Base-by-base conservation (phyloP, 2,888 invertebrate species). In the Apodemia zela region DNA sequence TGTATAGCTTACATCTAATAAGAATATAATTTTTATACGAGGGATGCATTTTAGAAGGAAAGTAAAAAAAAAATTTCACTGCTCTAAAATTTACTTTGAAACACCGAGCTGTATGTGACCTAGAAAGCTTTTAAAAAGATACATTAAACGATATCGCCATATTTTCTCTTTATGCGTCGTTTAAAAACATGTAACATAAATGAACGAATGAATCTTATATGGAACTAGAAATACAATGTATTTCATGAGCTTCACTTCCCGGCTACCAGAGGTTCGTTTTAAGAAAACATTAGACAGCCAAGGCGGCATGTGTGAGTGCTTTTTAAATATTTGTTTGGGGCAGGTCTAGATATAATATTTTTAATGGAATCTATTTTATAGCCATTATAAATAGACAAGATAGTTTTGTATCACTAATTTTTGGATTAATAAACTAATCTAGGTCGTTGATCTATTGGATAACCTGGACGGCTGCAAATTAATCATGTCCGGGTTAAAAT, bases 201-300 rank as follows among this genome's bases (percentile, higher is more conserved):
- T 25, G 25, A 54, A 25, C 21, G 13, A 54, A 54, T 54, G 25
- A 18, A 54, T 54, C 51, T 54, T 54, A 54, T 25, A 25, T 54
- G 10, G 54, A 54, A 25, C 54, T 25, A 54, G 15, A 54, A 54
- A 54, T 25, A 54, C 54, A 54, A 54, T 54, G 54, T 54, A 54
- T 54, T 54, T 54, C 15, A 25, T 54, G 51, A 51, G 51, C 51
- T 51, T 51, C 51, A 51, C 51, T 51, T 51, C 51, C 13, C 18
- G 13, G 21, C 21, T 51, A 3, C 21, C 51, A 18, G 4, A 51
- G 18, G 38, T 13, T 38, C 13, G 38, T 21, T 51, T 51, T 51
- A 21, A 51, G 51, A 51, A 51, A 51, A 51, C 51, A 51, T 51
- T 21, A 11, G 51, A 51, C 21, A 49, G 7, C 49, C 10, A 21